Percentiles rank a stretch among this genome's conserved stretches.
Conservation (phyloP, 2,113 vertebrate species). For the Narcine bancroftii region DNA sequence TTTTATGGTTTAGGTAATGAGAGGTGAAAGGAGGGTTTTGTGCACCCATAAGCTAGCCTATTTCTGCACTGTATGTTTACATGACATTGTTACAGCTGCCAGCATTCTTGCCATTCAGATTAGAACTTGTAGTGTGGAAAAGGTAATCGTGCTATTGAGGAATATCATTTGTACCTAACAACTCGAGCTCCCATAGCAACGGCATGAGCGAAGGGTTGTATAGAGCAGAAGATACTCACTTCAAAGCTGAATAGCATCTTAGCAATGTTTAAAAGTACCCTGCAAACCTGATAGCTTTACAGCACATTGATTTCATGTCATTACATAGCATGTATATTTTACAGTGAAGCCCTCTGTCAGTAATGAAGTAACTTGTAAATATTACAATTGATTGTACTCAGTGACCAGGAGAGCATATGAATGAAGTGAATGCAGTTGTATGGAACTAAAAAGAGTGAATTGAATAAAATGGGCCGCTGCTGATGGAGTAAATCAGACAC, state of each 20-base stretch:
- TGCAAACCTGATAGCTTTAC: not conserved
- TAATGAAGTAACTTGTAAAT: not conserved
- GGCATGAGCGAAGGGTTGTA: not conserved
- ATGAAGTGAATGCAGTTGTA: not conserved
- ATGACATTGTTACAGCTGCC: not conserved
- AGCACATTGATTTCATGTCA: not conserved
- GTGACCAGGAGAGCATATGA: not conserved
- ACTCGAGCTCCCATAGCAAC: not conserved
- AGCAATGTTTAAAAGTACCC: not conserved
- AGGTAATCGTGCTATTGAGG: not conserved
- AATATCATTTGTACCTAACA: not conserved
- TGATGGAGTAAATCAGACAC: slow-evolving; percentile 1
- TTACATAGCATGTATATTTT: not conserved
- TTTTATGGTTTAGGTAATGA: not conserved
- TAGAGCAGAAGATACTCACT: not conserved
- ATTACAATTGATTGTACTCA: not conserved
- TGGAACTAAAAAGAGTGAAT: not conserved
- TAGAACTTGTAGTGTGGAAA: not conserved
- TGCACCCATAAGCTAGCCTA: not conserved
- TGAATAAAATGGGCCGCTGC: not conserved
- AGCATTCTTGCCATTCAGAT: not conserved
- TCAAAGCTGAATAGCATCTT: not conserved
- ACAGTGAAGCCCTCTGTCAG: not conserved
- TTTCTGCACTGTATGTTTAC: not conserved
- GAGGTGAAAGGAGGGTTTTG: no score